Evolutionary conservation across 2,797 vertebrate species (phyloP).

Genomic region (Pseudocheirus occidentalis): DNA sequence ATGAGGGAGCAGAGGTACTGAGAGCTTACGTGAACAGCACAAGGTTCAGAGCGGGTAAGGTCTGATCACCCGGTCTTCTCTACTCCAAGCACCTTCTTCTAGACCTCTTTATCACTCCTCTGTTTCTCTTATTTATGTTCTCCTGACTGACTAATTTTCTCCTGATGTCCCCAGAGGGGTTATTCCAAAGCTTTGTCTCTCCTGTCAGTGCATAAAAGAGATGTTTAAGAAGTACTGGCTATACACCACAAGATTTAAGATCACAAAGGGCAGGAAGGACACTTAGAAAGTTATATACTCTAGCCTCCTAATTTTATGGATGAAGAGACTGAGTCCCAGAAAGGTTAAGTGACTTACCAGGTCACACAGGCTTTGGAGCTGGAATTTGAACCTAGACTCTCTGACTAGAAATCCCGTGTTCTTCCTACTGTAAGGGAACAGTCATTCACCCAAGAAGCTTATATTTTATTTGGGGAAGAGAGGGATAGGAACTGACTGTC

Average conservation of each 20-base stretch:
- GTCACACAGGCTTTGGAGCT: neutral
- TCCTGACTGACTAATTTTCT: neutral
- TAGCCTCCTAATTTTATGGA: neutral
- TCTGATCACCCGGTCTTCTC: neutral
- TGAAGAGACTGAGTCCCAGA: neutral
- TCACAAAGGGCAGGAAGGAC: neutral
- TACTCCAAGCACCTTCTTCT: neutral
- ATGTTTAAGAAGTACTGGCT: neutral
- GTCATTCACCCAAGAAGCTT: neutral
- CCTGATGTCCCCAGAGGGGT: neutral
- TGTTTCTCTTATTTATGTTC: neutral
- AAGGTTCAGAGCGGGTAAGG: too few species aligned
- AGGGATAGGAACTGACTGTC: neutral
- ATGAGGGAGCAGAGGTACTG: neutral
- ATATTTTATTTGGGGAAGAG: neutral
- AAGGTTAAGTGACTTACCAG: neutral
- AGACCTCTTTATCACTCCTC: neutral
- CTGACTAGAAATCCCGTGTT: neutral
- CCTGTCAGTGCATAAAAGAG: neutral
- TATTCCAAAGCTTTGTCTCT: neutral
- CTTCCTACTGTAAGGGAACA: neutral
- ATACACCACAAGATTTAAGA: neutral
- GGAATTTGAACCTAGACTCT: neutral
- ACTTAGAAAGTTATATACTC: neutral
- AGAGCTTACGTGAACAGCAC: neutral